A percentile compares a stretch with the other conserved stretches of the same genome.
phyloP scores from a whole-genome alignment of 2,888 invertebrate genomes.

The Psylliodes chrysocephalus region DNA sequence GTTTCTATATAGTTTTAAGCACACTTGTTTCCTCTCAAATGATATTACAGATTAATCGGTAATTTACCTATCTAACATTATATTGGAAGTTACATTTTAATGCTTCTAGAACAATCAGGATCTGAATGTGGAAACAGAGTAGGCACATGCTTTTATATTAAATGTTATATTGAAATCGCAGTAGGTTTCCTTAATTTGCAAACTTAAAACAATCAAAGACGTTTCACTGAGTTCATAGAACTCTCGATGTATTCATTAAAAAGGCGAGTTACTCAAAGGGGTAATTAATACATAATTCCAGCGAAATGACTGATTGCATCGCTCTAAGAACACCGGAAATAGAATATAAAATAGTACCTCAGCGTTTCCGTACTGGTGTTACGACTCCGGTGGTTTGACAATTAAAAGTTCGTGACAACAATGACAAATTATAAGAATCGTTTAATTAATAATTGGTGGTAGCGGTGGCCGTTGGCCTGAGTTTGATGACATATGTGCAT shows the following conservation, averaged over 20 bases:
- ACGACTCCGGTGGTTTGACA: slow-evolving; percentile 15
- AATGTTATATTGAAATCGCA: too few relatives aligned
- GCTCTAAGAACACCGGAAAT: slow-evolving; percentile 13
- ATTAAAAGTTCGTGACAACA: slow-evolving; percentile 18
- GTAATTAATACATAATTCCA: slow-evolving; percentile 12
- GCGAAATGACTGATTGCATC: neutral
- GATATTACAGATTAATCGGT: too few relatives aligned
- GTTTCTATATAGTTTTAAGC: too few relatives aligned
- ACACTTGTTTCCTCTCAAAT: too few relatives aligned
- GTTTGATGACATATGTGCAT: slow-evolving; percentile 15
- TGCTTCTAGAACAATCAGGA: too few relatives aligned
- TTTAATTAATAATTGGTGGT: neutral
- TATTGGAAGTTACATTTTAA: too few relatives aligned
- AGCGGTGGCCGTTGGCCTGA: neutral
- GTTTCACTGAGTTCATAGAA: neutral
- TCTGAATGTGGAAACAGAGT: too few relatives aligned
- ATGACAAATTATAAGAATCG: slow-evolving; percentile 6
- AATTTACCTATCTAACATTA: too few relatives aligned
- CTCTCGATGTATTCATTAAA: neutral
- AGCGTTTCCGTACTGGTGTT: slow-evolving; percentile 7
- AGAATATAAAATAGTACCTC: slow-evolving; percentile 14
- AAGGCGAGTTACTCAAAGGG: neutral
- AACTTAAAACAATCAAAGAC: neutral
- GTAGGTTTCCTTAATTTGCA: too few relatives aligned
- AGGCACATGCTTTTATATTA: too few relatives aligned